A percentile compares a stretch with the other conserved stretches of the same genome.
These are phyloP conservation scores for Silurus meridionalis DNA, from an alignment of 2,113 vertebrate species.

Conservation along the genomic window DNA sequence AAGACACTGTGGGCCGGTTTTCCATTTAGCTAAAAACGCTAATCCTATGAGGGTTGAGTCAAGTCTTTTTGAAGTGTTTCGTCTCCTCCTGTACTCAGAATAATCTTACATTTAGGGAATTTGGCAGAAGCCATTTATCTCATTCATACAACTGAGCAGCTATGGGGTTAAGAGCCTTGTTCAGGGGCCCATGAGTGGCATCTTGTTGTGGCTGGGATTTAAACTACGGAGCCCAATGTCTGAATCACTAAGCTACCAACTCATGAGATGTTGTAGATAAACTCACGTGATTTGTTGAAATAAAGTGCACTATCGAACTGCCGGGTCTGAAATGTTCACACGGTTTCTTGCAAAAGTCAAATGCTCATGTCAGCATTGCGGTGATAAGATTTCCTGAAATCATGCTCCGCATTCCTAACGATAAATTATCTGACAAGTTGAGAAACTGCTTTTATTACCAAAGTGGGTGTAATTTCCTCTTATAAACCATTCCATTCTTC, in stretches of 20 bases:
- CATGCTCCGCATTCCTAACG: background rate
- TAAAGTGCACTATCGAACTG: background rate
- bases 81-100: constrained; percentile 33
- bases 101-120: background rate
- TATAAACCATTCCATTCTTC: background rate
- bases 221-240: too few species aligned
- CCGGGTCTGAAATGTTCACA: background rate
- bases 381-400: background rate
- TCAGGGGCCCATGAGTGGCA: too few species aligned
- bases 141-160: too few species aligned
- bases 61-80: constrained; percentile 53
- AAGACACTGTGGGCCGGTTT: constrained; percentile 64
- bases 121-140: background rate
- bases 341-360: background rate
- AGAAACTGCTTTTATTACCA: background rate
- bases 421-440: background rate
- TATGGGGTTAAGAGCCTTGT: too few species aligned
- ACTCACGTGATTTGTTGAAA: background rate
- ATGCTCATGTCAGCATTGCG: background rate
- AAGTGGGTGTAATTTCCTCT: background rate
- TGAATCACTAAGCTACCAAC: too few species aligned
- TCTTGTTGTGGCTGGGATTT: too few species aligned
- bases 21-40: constrained; percentile 70
- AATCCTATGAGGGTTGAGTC: constrained; percentile 75
- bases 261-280: background rate